These are phyloP conservation scores for Vanessa atalanta DNA, from an alignment of 1,140 invertebrate species.

Conservation along the genomic window DNA sequence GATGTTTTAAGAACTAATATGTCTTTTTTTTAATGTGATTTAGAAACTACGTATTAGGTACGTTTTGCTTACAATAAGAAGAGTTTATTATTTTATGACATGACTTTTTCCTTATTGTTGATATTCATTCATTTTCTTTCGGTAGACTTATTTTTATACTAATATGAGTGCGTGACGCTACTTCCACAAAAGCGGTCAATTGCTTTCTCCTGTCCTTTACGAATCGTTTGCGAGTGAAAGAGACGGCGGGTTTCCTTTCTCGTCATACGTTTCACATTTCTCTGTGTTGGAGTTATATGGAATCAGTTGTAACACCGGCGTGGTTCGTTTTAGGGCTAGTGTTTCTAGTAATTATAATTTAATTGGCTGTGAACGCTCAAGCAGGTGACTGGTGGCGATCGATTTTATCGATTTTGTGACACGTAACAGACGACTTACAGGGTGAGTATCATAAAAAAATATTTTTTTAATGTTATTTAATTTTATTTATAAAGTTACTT, in stretches of 20 bases:
- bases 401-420: conserved; percentile 23
- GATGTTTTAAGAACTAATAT: not conserved
- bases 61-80: not conserved
- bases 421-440: conserved; percentile 29
- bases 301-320: conserved; percentile 67
- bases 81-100: not conserved
- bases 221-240: conserved; percentile 47
- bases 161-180: conserved; percentile 59
- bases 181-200: conserved; percentile 71
- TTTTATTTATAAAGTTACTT: too few relatives aligned
- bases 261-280: conserved; percentile 72
- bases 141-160: conserved; percentile 3
- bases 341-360: conserved; percentile 63
- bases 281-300: conserved; percentile 63
- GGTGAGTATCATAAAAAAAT: conserved; percentile 34
- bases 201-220: conserved; percentile 58
- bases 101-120: conserved; percentile 1
- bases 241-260: conserved; percentile 69
- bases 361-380: conserved; percentile 58
- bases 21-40: not conserved
- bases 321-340: conserved; percentile 64
- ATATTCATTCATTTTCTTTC: conserved; percentile 12
- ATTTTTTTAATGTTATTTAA: not conserved
- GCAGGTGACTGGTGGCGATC: conserved; percentile 48
- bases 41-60: not conserved